Evolutionary conservation across 2,888 invertebrate species (phyloP).

Genomic region (Linnaemya vulpina): DNA sequence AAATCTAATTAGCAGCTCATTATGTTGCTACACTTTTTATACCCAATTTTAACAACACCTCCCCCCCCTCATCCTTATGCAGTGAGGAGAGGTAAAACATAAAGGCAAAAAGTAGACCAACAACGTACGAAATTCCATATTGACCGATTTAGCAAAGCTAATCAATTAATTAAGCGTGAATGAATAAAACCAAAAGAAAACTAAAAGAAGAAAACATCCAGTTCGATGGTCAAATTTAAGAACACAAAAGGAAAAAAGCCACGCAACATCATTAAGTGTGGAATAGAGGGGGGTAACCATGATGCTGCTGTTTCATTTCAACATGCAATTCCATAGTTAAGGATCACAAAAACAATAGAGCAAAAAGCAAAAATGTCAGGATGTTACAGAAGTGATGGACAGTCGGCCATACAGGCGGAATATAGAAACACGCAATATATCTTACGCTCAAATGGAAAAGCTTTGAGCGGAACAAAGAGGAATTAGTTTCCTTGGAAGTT

Average conservation of each 20-base stretch:
- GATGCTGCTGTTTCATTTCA: conserved; percentile 23
- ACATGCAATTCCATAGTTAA: conserved; percentile 59
- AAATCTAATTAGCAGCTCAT: conserved; percentile 82
- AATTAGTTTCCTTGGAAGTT: background rate
- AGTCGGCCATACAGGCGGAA: background rate
- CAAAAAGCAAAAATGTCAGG: conserved; percentile 78
- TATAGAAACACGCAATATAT: background rate
- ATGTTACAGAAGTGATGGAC: conserved; percentile 74
- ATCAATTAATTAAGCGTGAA: conserved; percentile 80
- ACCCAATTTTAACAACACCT: background rate
- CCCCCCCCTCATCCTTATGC: background rate
- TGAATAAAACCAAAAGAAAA: conserved; percentile 65
- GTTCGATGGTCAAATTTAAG: conserved; percentile 25
- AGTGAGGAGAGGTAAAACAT: conserved; percentile 14
- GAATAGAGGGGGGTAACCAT: conserved; percentile 16
- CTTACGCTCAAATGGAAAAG: background rate
- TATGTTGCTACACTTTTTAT: conserved; percentile 66
- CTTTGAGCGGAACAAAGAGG: background rate
- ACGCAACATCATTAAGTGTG: conserved; percentile 58
- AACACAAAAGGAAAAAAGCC: conserved; percentile 49
- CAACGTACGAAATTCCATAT: conserved; percentile 76
- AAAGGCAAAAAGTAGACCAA: conserved; percentile 66
- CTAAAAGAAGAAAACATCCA: conserved; percentile 24
- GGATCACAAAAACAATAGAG: conserved; percentile 60
- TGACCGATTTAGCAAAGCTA: conserved; percentile 82